Percentiles rank a stretch among this genome's conserved stretches.
Conservation (phyloP, 2,797 vertebrate species). For the Botia almorhae region DNA sequence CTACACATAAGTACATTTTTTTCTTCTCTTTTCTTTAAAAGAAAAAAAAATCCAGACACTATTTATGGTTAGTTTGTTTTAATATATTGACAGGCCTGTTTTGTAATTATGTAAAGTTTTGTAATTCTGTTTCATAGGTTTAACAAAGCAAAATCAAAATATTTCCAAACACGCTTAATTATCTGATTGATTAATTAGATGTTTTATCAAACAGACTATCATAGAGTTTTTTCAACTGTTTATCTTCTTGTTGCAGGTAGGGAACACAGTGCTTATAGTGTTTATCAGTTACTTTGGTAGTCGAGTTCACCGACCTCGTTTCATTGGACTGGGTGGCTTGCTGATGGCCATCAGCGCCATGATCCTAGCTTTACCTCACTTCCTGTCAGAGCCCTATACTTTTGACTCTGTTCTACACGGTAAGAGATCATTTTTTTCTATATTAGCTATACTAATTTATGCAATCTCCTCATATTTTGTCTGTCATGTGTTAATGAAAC, state of each 20-base stretch:
- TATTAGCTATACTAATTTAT: not conserved
- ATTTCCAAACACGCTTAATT: too few relatives aligned
- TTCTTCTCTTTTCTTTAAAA: too few relatives aligned
- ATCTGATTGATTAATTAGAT: too few relatives aligned
- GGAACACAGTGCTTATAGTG: conserved; percentile 90
- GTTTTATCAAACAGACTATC: too few relatives aligned
- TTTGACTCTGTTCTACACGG: conserved; percentile 72
- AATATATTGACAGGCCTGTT: too few relatives aligned
- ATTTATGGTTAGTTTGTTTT: not conserved
- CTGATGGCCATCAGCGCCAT: conserved; percentile 88
- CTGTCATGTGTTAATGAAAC: not conserved
- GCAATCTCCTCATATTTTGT: not conserved
- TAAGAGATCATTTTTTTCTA: conserved; percentile 56
- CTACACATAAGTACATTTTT: too few relatives aligned
- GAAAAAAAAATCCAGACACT: too few relatives aligned
- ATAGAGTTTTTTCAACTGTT: not conserved
- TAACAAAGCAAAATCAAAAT: too few relatives aligned
- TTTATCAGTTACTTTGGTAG: conserved; percentile 97
- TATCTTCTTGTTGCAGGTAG: conserved; percentile 76
- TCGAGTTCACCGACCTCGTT: conserved; percentile 87
- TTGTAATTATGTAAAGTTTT: too few relatives aligned
- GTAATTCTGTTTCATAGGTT: too few relatives aligned
- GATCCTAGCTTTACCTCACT: conserved; percentile 92
- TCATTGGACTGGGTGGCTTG: conserved; percentile 88
- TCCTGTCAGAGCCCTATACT: conserved; percentile 84